Evolutionary conservation across 2,888 invertebrate species (phyloP).

Genomic region (Zygogramma bicolorata): DNA sequence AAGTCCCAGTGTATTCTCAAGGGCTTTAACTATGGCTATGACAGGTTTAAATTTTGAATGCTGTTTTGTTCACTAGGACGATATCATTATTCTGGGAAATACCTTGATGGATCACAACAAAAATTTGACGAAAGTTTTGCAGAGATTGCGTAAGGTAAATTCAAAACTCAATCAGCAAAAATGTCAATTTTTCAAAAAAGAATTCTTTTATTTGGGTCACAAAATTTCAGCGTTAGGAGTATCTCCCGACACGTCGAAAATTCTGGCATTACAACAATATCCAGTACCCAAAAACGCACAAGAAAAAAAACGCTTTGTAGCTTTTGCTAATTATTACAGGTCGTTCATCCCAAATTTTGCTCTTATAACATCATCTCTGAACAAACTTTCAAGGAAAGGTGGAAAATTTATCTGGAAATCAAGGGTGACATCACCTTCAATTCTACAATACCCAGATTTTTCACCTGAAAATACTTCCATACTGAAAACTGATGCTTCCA

Average conservation of each 20-base stretch:
- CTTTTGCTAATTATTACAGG: slow-evolving; percentile 44
- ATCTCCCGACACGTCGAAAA: slow-evolving; percentile 37
- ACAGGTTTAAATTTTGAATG: slow-evolving; percentile 41
- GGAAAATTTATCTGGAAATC: too few species aligned
- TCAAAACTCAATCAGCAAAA: slow-evolving; percentile 35
- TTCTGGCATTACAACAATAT: slow-evolving; percentile 35
- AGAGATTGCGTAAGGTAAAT: slow-evolving; percentile 20
- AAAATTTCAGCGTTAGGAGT: slow-evolving; percentile 20
- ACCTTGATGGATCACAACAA: slow-evolving; percentile 30
- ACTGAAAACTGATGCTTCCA: neutral
- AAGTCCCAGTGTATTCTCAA: slow-evolving; percentile 47
- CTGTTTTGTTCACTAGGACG: slow-evolving; percentile 37
- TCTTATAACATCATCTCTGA: slow-evolving; percentile 5
- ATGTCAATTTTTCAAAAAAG: slow-evolving; percentile 29
- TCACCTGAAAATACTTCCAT: neutral
- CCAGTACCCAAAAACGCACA: slow-evolving; percentile 39
- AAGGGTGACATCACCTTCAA: too few species aligned
- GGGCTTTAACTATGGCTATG: slow-evolving; percentile 48
- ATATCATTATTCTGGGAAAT: slow-evolving; percentile 46
- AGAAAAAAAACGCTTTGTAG: slow-evolving; percentile 41
- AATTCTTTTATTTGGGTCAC: slow-evolving; percentile 6
- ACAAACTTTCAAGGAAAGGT: slow-evolving; percentile 14
- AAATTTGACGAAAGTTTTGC: slow-evolving; percentile 31
- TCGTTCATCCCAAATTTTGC: neutral
- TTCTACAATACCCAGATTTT: neutral